phyloP scores from a whole-genome alignment of 2,113 vertebrate genomes.

The Gopherus evgoodei region DNA sequence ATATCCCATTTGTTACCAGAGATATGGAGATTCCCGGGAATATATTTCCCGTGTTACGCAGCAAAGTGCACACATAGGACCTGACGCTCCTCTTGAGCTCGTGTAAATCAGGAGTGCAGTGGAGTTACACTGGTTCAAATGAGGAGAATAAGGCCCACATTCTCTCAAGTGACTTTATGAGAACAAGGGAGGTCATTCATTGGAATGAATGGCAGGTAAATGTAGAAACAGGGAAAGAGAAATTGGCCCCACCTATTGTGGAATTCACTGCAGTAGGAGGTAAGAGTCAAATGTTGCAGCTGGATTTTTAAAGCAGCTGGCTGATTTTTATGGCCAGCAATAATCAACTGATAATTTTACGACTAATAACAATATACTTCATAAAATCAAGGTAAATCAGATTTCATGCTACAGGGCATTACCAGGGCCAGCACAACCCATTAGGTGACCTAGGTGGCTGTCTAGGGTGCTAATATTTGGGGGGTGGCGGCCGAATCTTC shows the following conservation, averaged over 20 bases:
- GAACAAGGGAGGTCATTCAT: not conserved
- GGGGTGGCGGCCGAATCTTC: too few relatives aligned
- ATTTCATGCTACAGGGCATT: not conserved
- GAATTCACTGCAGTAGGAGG: not conserved
- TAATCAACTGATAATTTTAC: not conserved
- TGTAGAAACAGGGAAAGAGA: not conserved
- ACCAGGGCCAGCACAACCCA: too few relatives aligned
- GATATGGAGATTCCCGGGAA: not conserved
- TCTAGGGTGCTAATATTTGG: too few relatives aligned
- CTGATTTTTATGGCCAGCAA: not conserved
- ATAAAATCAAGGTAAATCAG: not conserved
- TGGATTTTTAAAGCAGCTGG: not conserved
- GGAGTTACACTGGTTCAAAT: not conserved
- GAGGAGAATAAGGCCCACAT: not conserved
- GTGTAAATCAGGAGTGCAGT: not conserved
- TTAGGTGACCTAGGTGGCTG: too few relatives aligned
- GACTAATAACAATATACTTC: not conserved
- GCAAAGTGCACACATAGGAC: not conserved
- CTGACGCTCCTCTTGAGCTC: not conserved
- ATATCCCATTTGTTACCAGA: not conserved
- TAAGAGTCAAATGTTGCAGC: not conserved
- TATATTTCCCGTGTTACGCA: not conserved
- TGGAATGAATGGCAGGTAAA: not conserved
- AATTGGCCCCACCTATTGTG: too few relatives aligned
- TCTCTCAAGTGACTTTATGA: not conserved